Evolutionary conservation across 2,113 vertebrate species (phyloP).

Genomic region (Spea bombifrons): DNA sequence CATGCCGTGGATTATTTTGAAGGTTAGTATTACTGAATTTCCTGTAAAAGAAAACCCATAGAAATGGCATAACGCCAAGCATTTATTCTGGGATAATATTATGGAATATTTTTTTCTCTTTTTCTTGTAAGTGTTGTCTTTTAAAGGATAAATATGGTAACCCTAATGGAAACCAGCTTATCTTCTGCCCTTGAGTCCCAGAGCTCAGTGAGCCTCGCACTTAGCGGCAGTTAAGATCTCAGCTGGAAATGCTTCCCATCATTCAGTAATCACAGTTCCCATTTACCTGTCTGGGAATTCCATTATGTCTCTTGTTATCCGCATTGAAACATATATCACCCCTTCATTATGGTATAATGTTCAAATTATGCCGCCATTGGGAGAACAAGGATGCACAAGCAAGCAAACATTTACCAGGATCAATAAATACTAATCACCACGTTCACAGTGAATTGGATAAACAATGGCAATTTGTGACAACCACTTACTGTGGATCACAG

Average conservation of each 20-base stretch:
- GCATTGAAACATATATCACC: conserved; percentile 54
- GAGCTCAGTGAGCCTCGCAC: background rate
- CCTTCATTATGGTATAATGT: conserved; percentile 50
- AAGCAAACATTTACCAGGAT: conserved; percentile 40
- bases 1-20: no score
- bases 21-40: no score
- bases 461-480: background rate
- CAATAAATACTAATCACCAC: conserved; percentile 32
- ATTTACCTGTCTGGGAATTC: conserved; percentile 47
- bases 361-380: conserved; percentile 41
- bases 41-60: no score
- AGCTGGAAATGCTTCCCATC: conserved; percentile 41
- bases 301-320: conserved; percentile 40
- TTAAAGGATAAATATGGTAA: background rate
- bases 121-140: no score
- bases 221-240: conserved; percentile 27
- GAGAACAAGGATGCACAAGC: conserved; percentile 42
- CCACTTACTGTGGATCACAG: background rate
- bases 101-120: no score
- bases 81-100: no score
- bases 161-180: background rate
- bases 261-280: conserved; percentile 26
- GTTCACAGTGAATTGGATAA: conserved; percentile 10
- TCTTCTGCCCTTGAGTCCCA: background rate
- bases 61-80: no score